Percentiles rank a stretch among this genome's conserved stretches.
Evolutionary conservation across 2,113 vertebrate species (phyloP).

Genomic region (Phalacrocorax brasilianus): DNA sequence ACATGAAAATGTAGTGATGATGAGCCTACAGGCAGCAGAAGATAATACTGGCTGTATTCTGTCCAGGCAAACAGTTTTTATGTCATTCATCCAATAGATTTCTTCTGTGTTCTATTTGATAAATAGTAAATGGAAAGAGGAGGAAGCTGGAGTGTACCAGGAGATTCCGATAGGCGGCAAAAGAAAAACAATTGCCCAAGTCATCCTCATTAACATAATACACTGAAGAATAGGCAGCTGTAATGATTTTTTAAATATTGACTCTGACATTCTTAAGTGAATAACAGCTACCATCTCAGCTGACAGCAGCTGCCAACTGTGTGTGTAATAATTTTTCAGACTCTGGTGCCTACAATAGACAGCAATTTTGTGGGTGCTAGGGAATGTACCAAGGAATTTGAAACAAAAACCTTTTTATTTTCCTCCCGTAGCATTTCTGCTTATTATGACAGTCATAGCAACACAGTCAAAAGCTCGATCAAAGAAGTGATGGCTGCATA

Average conservation of each 20-base stretch:
- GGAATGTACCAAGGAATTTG: conserved; percentile 24
- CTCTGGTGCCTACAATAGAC: neutral
- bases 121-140: neutral
- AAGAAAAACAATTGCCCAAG: neutral
- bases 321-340: conserved; percentile 22
- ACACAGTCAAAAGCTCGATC: conserved; percentile 67
- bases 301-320: neutral
- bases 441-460: conserved; percentile 68
- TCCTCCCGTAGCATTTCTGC: conserved; percentile 24
- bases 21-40: neutral
- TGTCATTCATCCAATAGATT: neutral
- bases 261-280: neutral
- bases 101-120: neutral
- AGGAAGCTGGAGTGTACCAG: neutral
- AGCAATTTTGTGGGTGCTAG: conserved; percentile 38
- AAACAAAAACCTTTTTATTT: conserved; percentile 36
- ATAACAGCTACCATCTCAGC: neutral
- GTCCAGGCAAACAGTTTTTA: neutral
- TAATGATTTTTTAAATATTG: conserved; percentile 39
- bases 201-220: neutral
- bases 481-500: conserved; percentile 50
- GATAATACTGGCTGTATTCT: neutral
- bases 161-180: neutral
- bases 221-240: neutral
- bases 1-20: conserved; percentile 21